Conservation (phyloP, 2,113 vertebrate genomes). For the Pseudonaja textilis region DNA sequence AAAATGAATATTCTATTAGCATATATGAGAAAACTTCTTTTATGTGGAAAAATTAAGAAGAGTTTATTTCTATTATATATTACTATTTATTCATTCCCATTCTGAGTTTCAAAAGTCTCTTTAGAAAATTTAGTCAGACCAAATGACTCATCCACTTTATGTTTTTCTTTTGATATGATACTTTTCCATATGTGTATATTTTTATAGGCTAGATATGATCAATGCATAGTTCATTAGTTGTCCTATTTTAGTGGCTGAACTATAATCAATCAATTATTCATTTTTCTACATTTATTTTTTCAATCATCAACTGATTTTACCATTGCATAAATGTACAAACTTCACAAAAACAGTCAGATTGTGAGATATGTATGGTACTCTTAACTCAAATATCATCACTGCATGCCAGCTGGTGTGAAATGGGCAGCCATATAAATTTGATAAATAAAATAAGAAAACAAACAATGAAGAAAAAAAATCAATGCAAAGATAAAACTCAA, state of each 20-base stretch:
- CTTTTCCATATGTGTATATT: slow-evolving; percentile 25
- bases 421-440: background rate
- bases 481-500: background rate
- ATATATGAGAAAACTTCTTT: background rate
- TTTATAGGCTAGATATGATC: slow-evolving; percentile 7
- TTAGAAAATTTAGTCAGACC: slow-evolving; percentile 25
- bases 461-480: background rate
- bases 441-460: background rate
- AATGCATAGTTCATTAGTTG: slow-evolving; percentile 52
- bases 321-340: slow-evolving; percentile 31
- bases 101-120: slow-evolving; percentile 19
- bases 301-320: slow-evolving; percentile 28
- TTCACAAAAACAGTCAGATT: background rate
- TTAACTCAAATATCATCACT: background rate
- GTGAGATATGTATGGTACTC: background rate
- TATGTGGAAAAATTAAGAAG: slow-evolving; percentile 19
- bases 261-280: slow-evolving; percentile 57
- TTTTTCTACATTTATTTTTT: slow-evolving; percentile 22
- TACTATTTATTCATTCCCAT: background rate
- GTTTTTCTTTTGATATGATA: background rate
- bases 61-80: background rate
- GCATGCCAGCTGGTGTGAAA: background rate
- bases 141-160: background rate
- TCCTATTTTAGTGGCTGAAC: slow-evolving; percentile 42
- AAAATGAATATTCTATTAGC: background rate